A percentile compares a stretch with the other conserved stretches of the same genome.
These are phyloP conservation scores for Calyptomena viridis DNA, from an alignment of 2,113 vertebrate species.

Conservation along the genomic window DNA sequence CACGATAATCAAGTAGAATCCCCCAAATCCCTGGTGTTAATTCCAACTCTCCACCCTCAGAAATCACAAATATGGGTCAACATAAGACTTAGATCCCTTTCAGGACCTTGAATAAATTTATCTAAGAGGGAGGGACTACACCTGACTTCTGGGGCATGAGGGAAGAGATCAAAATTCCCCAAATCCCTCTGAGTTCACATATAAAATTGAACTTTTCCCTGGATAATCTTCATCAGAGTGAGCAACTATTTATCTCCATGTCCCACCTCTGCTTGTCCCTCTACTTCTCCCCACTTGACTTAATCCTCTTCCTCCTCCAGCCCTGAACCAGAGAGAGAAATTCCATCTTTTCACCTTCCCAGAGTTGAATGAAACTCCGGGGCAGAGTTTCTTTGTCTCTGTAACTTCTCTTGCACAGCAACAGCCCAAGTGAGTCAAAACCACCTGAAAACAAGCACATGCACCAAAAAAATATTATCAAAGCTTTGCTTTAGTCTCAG, in stretches of 20 bases:
- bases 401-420: background rate
- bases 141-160: background rate
- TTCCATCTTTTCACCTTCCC: background rate
- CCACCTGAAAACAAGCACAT: background rate
- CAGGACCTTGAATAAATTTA: background rate
- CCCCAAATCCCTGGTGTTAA: background rate
- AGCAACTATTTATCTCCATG: background rate
- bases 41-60: background rate
- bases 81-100: background rate
- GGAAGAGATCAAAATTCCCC: background rate
- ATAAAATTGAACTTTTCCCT: background rate
- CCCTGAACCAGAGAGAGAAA: background rate
- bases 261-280: background rate
- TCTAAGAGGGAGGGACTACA: background rate
- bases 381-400: background rate
- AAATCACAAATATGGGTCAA: background rate
- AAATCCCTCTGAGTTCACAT: background rate
- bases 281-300: background rate
- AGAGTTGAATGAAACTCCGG: background rate
- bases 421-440: background rate
- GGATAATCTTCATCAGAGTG: background rate
- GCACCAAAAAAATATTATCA: background rate
- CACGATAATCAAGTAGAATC: background rate
- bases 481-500: background rate
- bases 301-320: background rate